These are phyloP conservation scores for Vireo altiloquus DNA, from an alignment of 2,113 vertebrate genomes.

Conservation along the genomic window DNA sequence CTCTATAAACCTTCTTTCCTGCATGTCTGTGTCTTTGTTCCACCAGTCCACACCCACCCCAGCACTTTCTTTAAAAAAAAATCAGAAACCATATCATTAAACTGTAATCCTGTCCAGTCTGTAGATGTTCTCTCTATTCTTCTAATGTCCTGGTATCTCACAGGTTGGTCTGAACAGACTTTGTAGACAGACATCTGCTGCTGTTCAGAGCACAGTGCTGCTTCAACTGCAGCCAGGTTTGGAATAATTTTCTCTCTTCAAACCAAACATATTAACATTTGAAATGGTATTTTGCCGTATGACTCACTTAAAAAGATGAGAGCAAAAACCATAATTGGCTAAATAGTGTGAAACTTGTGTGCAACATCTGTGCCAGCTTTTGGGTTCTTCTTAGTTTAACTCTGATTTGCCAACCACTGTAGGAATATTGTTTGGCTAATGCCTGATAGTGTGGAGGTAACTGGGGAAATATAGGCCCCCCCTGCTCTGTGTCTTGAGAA, in stretches of 20 bases:
- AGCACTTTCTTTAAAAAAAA: no score
- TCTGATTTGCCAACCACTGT: not conserved
- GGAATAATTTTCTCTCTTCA: not conserved
- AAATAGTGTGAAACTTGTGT: not conserved
- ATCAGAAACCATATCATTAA: no score
- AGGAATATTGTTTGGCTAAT: not conserved
- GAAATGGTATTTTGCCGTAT: not conserved
- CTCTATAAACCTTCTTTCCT: no score
- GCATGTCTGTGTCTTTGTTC: no score
- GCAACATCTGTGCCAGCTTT: not conserved
- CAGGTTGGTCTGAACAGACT: not conserved
- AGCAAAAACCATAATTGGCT: not conserved
- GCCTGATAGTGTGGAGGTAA: not conserved
- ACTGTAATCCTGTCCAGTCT: no score
- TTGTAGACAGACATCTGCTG: not conserved
- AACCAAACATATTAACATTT: not conserved
- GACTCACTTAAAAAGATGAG: not conserved
- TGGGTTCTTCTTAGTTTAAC: not conserved
- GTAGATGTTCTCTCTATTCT: not conserved
- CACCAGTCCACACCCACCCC: no score
- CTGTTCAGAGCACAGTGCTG: not conserved
- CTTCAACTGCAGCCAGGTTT: not conserved
- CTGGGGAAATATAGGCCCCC: not conserved
- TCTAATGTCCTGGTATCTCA: not conserved
- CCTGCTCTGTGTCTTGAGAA: not conserved